A percentile compares a stretch with the other conserved stretches of the same genome.
These are phyloP conservation scores for Cygnus atratus DNA, from an alignment of 2,113 vertebrate genomes.

Conservation along the genomic window DNA sequence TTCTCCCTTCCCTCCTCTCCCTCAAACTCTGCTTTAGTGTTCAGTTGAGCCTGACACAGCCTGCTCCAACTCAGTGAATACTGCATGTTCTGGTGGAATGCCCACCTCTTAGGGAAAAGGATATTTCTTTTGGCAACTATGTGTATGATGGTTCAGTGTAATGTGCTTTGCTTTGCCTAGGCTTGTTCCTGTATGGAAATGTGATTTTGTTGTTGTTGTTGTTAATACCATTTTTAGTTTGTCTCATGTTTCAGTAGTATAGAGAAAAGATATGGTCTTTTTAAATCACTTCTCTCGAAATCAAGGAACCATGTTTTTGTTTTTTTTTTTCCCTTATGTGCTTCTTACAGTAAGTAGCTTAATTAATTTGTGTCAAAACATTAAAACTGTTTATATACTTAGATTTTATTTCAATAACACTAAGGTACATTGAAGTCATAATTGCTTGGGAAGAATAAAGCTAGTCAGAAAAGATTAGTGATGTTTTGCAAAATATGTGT, in stretches of 20 bases:
- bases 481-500: not conserved
- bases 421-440: not conserved
- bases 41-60: not conserved
- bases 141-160: not conserved
- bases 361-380: not conserved
- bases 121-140: not conserved
- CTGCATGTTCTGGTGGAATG: not conserved
- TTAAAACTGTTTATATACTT: not conserved
- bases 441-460: not conserved
- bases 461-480: not conserved
- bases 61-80: not conserved
- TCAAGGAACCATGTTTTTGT: not conserved
- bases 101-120: not conserved
- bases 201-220: not conserved
- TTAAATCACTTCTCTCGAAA: not conserved
- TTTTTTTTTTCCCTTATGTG: not conserved
- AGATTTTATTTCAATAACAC: not conserved
- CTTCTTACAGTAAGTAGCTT: not conserved
- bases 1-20: not conserved
- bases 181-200: not conserved
- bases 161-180: not conserved
- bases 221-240: not conserved
- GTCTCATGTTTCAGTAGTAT: not conserved
- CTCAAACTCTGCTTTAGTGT: not conserved
- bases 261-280: not conserved